Conservation (phyloP, 2,113 vertebrate genomes). For the Heterocephalus glaber region DNA sequence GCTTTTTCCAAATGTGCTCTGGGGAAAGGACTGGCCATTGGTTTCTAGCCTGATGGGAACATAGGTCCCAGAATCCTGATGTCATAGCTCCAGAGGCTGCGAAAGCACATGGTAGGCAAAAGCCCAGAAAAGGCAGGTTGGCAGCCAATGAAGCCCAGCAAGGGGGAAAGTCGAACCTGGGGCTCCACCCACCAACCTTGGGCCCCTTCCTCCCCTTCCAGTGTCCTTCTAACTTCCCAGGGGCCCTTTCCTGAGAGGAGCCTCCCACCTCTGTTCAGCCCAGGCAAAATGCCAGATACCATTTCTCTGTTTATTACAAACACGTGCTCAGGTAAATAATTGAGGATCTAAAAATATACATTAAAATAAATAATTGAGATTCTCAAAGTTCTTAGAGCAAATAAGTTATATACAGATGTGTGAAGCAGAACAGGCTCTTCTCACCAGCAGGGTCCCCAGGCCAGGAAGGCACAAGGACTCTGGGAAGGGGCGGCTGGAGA, state of each 20-base stretch:
- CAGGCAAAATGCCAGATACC: background rate
- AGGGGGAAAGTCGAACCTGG: background rate
- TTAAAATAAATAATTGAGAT: slow-evolving; percentile 78
- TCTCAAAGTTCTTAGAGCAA: slow-evolving; percentile 59
- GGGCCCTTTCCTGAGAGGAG: background rate
- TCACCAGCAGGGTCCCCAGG: background rate
- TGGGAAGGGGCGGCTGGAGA: background rate
- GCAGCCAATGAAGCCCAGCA: background rate
- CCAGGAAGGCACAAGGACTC: background rate
- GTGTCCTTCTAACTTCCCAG: background rate
- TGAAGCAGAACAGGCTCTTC: background rate
- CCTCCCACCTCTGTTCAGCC: background rate
- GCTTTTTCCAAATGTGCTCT: background rate
- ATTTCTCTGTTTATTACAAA: slow-evolving; percentile 77
- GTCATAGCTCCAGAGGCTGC: background rate
- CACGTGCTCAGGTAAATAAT: slow-evolving; percentile 53
- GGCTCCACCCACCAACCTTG: background rate
- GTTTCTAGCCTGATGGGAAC: background rate
- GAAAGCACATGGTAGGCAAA: background rate
- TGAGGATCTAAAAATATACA: slow-evolving; percentile 74
- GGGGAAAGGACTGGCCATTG: background rate
- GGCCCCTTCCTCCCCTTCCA: background rate
- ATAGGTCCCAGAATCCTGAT: background rate
- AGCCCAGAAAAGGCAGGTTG: background rate
- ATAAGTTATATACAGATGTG: slow-evolving; percentile 76